Conservation (phyloP, 2,797 vertebrate species). For the Enteromius fasciolatus region DNA sequence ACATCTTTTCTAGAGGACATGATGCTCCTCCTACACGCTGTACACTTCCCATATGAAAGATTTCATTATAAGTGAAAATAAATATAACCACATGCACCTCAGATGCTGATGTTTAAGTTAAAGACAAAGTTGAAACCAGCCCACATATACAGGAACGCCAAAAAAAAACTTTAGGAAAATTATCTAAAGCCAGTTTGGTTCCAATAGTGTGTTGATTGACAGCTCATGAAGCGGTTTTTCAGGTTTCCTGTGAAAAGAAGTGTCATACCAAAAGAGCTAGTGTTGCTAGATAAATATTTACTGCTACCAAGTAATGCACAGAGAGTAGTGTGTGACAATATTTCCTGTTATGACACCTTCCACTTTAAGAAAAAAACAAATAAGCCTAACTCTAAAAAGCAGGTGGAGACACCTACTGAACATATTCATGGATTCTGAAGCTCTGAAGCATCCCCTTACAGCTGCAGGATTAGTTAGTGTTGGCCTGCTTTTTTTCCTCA, state of each 20-base stretch:
- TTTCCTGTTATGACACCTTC: slow-evolving; percentile 29
- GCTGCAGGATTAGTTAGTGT: background rate
- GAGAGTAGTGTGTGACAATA: background rate
- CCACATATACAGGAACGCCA: background rate
- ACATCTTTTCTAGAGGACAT: background rate
- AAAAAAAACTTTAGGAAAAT: background rate
- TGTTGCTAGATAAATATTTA: slow-evolving; percentile 44
- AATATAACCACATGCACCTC: background rate
- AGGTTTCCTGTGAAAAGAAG: slow-evolving; percentile 34
- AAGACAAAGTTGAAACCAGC: background rate
- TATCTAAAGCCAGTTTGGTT: background rate
- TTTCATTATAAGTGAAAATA: background rate
- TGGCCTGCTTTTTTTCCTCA: background rate
- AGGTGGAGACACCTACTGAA: slow-evolving; percentile 31
- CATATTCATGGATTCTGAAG: slow-evolving; percentile 29
- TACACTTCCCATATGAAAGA: background rate
- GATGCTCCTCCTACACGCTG: background rate
- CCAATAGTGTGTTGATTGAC: background rate
- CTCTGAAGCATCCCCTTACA: slow-evolving; percentile 26
- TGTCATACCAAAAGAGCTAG: background rate
- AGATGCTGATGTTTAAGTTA: background rate
- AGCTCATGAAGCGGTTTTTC: slow-evolving; percentile 22
- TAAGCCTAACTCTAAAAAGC: background rate
- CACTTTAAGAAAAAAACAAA: background rate
- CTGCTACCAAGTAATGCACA: background rate